Percentiles rank a stretch among this genome's conserved stretches.
Evolutionary conservation across 2,797 vertebrate species (phyloP).

Genomic region (Holocentrus rufus): DNA sequence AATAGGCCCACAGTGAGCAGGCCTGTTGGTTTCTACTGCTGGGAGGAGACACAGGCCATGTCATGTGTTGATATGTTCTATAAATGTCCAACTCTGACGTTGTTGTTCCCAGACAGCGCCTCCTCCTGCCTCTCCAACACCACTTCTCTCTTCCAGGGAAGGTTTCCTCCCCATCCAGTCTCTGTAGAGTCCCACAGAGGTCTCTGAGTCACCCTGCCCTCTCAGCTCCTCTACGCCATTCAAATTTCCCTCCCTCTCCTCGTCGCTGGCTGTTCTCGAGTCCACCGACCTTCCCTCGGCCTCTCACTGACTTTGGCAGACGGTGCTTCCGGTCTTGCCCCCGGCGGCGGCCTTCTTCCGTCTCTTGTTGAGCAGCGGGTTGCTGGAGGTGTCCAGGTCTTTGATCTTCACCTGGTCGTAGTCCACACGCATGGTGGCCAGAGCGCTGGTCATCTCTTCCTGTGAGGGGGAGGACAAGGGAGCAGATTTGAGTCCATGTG

Average conservation of each 20-base stretch:
- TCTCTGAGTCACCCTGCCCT: constrained; percentile 19
- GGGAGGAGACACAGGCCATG: constrained; percentile 20
- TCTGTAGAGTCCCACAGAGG: constrained; percentile 28
- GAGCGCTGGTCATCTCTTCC: constrained; percentile 98
- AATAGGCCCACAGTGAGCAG: constrained; percentile 9
- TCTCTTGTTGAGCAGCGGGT: constrained; percentile 95
- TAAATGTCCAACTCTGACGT: constrained; percentile 31
- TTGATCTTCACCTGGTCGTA: constrained; percentile 99
- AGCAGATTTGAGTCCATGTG: not conserved
- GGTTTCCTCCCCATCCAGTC: constrained; percentile 18
- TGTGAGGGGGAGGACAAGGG: constrained; percentile 62
- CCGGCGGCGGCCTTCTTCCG: constrained; percentile 92
- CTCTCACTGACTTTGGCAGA: constrained; percentile 92
- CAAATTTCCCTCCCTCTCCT: not conserved
- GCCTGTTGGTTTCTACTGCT: constrained; percentile 12
- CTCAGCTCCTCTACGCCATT: not conserved
- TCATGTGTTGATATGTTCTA: constrained; percentile 13
- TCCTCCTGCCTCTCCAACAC: not conserved
- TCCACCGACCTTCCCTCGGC: constrained; percentile 41
- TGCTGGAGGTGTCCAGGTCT: constrained; percentile 95
- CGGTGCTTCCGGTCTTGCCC: constrained; percentile 80
- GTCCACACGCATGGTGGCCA: constrained; percentile 98
- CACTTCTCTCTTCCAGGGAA: constrained; percentile 20
- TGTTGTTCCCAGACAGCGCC: constrained; percentile 4
- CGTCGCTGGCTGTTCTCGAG: not conserved